These are phyloP conservation scores for Pelusios castaneus DNA, from an alignment of 2,113 vertebrate species.

Conservation along the genomic window DNA sequence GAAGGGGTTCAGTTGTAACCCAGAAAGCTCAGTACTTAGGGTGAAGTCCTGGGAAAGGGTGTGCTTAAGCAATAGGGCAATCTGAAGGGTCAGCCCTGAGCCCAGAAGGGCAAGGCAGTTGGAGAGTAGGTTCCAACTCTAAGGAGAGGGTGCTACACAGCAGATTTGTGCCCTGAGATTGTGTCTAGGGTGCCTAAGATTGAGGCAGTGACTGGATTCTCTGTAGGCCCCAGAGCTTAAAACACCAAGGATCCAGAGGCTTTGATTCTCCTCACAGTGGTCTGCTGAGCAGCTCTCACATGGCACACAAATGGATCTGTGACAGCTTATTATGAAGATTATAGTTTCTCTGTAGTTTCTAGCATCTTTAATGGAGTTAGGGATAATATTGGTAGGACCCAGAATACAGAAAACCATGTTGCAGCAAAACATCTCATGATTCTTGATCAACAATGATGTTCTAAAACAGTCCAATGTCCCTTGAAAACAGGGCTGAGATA, in stretches of 20 bases:
- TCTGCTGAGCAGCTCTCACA: neutral
- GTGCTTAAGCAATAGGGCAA: no score
- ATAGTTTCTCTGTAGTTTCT: neutral
- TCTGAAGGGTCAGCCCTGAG: no score
- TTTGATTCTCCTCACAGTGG: neutral
- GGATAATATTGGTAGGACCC: neutral
- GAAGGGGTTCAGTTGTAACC: no score
- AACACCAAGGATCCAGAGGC: neutral
- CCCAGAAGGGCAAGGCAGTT: no score
- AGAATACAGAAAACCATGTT: neutral
- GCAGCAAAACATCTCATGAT: slow-evolving; percentile 9
- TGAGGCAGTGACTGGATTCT: neutral
- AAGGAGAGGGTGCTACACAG: no score
- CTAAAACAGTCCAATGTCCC: slow-evolving; percentile 29
- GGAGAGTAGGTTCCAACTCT: no score
- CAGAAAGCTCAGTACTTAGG: no score
- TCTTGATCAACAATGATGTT: slow-evolving; percentile 25
- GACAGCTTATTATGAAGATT: neutral
- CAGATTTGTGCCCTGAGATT: no score
- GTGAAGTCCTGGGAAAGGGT: no score
- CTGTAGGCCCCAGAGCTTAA: neutral
- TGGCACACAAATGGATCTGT: neutral
- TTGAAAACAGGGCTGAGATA: slow-evolving; percentile 25
- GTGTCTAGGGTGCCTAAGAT: no score
- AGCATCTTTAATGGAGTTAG: neutral